Base-by-base conservation (phyloP, 2,113 vertebrate species). In the Rallus limicola region DNA sequence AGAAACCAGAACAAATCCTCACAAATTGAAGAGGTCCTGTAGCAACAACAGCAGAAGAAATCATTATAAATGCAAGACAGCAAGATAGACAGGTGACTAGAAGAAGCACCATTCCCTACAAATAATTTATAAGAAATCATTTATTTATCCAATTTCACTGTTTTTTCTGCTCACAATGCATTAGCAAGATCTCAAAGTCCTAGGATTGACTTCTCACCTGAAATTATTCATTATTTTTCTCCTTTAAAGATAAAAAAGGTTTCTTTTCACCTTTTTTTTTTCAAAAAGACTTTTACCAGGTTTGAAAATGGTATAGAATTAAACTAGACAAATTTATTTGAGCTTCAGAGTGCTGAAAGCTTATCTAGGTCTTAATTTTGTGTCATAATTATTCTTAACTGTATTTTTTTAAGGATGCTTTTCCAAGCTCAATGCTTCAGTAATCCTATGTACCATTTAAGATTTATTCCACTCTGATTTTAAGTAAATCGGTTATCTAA, bases 71-170 rank as follows among this genome's bases (percentile, higher is more conserved):
- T 91, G 82, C 88, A 96, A 94, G 77, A 79, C 21, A 75, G 34
- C 34, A 74, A 83, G 71, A 92, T 4, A 96, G 78, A 77, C 79
- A 92, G 88, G 86, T 94, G 92, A 84, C 65, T 91, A 89, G 77
- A 93, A 89, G 69, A 96, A 92, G 95, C 55, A 92, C 53, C 72
- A 72, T 79, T 92, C 24, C 44, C 58, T 78, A 55, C 92, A 95
- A 97, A 96, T 97, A 95, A 96, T 97, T 96, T 79, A 96, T 94
- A 84, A 40, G 72, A 89, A 96, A 96, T 97, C 4, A 97, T 96
- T 97, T 97, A 96, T 97, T 97, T 94, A 97, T 96, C 86, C 80
- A 91, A 86, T 96, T 88, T 84, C 34, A 72, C 56, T 69, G 15
- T 16, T 33, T 88, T 92, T 88, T 56, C 59, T 62, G 28, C 55